Percentiles rank a stretch among this genome's conserved stretches.
phyloP scores from a whole-genome alignment of 2,113 vertebrate species.

The Aptenodytes forsteri region DNA sequence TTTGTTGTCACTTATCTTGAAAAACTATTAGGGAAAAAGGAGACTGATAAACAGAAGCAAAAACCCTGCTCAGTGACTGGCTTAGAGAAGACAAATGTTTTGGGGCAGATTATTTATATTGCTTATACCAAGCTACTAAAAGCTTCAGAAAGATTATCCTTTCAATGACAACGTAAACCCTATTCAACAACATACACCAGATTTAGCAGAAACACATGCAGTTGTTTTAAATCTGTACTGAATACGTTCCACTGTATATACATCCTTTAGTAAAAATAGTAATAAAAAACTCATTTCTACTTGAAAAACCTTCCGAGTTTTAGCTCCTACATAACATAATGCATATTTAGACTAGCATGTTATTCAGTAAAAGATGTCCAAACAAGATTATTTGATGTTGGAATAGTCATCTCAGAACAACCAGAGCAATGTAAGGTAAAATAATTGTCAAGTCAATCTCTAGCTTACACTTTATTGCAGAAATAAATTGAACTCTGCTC shows the following conservation, averaged over 20 bases:
- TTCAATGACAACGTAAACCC: conserved; percentile 27
- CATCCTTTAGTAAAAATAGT: conserved; percentile 43
- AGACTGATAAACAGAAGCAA: background rate
- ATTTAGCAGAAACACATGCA: conserved; percentile 33
- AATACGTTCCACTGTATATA: conserved; percentile 1
- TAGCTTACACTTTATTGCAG: conserved; percentile 67
- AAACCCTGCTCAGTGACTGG: background rate
- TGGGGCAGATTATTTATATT: conserved; percentile 12
- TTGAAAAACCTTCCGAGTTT: conserved; percentile 48
- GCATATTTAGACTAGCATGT: conserved; percentile 53
- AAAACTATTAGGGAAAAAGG: background rate
- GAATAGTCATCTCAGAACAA: conserved; percentile 63
- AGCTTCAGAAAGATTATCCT: conserved; percentile 48
- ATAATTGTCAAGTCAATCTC: conserved; percentile 76
- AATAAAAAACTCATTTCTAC: conserved; percentile 63
- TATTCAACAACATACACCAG: background rate
- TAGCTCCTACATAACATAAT: conserved; percentile 46
- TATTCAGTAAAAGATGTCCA: conserved; percentile 69
- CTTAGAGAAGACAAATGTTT: conserved; percentile 5
- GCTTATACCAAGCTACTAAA: conserved; percentile 1
- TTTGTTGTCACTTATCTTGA: background rate
- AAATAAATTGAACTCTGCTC: conserved; percentile 78
- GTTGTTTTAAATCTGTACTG: conserved; percentile 34
- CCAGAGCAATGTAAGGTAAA: conserved; percentile 57
- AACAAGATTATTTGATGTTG: conserved; percentile 69